phyloP scores from a whole-genome alignment of 2,888 invertebrate species.

The Odontocolon sp. region DNA sequence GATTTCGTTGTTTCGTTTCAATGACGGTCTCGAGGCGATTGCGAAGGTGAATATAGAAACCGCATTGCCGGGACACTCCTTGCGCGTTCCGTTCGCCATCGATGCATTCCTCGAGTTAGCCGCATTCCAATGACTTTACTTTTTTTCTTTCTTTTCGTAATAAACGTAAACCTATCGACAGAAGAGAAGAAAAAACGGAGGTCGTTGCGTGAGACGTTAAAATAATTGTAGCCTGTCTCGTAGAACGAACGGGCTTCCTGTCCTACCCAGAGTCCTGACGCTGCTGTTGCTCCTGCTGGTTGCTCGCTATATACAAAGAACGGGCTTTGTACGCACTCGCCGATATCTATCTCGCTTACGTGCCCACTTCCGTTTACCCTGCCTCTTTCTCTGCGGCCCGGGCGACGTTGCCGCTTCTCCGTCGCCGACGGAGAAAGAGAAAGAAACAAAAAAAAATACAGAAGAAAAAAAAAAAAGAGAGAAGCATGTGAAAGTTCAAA shows the following conservation, averaged over 20 bases:
- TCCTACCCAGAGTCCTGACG: conserved; percentile 57
- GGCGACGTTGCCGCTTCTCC: conserved; percentile 50
- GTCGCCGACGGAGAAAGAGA: conserved; percentile 6
- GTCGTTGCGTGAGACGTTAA: neutral
- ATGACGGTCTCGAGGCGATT: neutral
- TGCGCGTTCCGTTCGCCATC: conserved; percentile 7
- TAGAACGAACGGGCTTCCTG: conserved; percentile 66
- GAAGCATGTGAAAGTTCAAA: conserved; percentile 74
- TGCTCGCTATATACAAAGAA: conserved; percentile 67
- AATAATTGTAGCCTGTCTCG: neutral
- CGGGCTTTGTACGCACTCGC: conserved; percentile 63
- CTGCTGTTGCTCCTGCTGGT: conserved; percentile 6
- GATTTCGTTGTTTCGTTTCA: neutral
- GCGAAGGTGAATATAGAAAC: neutral
- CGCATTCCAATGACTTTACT: conserved; percentile 6
- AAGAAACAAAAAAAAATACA: neutral
- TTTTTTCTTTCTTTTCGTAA: no score
- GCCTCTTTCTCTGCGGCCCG: conserved; percentile 50
- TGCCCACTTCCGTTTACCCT: conserved; percentile 51
- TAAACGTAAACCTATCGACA: no score
- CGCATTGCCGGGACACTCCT: conserved; percentile 6
- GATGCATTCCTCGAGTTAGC: conserved; percentile 13
- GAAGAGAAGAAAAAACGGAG: neutral
- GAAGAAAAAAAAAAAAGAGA: conserved; percentile 56
- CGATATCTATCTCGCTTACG: conserved; percentile 60